A percentile compares a stretch with the other conserved stretches of the same genome.
Conservation (phyloP, 1,140 invertebrate species). For the Dreissena polymorpha region DNA sequence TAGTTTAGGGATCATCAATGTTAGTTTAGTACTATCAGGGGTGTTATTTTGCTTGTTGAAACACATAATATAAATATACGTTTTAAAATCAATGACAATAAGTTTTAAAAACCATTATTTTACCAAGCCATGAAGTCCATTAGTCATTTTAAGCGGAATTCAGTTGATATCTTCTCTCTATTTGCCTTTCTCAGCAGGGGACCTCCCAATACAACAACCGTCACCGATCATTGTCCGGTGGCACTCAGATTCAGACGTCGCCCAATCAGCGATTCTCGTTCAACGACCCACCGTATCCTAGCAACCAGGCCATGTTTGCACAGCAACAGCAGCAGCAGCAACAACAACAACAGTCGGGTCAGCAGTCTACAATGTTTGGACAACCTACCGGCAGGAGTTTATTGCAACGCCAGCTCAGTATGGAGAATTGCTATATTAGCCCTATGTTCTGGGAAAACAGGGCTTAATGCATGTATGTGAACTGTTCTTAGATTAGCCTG, state of each 20-base stretch:
- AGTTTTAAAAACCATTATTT: too few species aligned
- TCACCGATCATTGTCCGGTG: conserved; percentile 72
- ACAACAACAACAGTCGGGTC: conserved; percentile 46
- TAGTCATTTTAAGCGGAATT: too few species aligned
- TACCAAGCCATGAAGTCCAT: too few species aligned
- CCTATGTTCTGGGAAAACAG: too few species aligned
- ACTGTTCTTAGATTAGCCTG: too few species aligned
- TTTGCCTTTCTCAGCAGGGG: conserved; percentile 45
- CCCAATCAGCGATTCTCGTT: conserved; percentile 67
- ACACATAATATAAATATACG: too few species aligned
- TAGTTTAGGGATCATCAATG: too few species aligned
- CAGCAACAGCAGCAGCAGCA: conserved; percentile 66
- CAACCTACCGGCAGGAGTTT: conserved; percentile 60
- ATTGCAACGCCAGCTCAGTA: conserved; percentile 72
- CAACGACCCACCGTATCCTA: conserved; percentile 62
- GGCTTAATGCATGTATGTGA: too few species aligned
- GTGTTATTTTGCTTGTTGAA: too few species aligned
- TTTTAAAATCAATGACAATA: too few species aligned
- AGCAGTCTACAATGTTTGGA: conserved; percentile 51
- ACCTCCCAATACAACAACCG: conserved; percentile 66
- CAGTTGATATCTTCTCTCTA: too few species aligned
- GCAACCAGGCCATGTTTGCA: conserved; percentile 56
- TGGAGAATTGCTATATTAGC: conserved; percentile 26
- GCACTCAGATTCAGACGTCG: conserved; percentile 62
- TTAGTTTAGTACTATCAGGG: too few species aligned